phyloP scores from a whole-genome alignment of 92 coral and sea anemone species.

The Galaxea fascicularis region DNA sequence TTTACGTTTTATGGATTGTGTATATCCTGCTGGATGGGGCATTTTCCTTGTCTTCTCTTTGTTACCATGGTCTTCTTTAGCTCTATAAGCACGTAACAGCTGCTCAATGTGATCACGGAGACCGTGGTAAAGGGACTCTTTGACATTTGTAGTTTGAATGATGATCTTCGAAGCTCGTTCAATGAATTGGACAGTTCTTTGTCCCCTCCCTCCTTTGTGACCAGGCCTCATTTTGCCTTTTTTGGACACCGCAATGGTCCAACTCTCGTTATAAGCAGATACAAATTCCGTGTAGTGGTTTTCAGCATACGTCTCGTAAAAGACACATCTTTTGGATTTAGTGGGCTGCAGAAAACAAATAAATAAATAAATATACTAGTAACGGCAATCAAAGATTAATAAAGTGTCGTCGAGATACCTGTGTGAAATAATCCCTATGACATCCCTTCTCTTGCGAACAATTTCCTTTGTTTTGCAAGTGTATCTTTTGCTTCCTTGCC shows the following conservation, averaged over 20 bases:
- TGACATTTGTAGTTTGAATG: slow-evolving; percentile 74
- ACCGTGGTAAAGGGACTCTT: slow-evolving; percentile 74
- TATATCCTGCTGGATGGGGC: slow-evolving; percentile 47
- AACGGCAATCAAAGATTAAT: no score
- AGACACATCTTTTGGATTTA: slow-evolving; percentile 79
- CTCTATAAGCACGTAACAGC: slow-evolving; percentile 71
- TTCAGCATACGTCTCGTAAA: slow-evolving; percentile 82
- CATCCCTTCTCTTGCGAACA: no score
- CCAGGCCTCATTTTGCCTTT: slow-evolving; percentile 88
- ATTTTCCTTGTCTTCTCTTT: slow-evolving; percentile 31
- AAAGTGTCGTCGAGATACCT: no score
- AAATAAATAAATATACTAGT: not conserved
- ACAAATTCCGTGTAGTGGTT: slow-evolving; percentile 84
- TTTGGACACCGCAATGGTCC: slow-evolving; percentile 85
- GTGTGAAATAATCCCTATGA: no score
- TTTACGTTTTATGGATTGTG: slow-evolving; percentile 26
- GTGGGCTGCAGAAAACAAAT: slow-evolving; percentile 45
- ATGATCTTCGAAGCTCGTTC: slow-evolving; percentile 82
- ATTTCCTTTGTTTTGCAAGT: no score
- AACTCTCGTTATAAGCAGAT: slow-evolving; percentile 78
- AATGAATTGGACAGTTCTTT: slow-evolving; percentile 80
- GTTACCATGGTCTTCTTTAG: slow-evolving; percentile 37
- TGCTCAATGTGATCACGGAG: slow-evolving; percentile 80
- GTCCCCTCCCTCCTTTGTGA: slow-evolving; percentile 79
- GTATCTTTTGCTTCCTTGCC: no score